Conservation (phyloP, 2,797 vertebrate genomes). For the Denticeps clupeoides region DNA sequence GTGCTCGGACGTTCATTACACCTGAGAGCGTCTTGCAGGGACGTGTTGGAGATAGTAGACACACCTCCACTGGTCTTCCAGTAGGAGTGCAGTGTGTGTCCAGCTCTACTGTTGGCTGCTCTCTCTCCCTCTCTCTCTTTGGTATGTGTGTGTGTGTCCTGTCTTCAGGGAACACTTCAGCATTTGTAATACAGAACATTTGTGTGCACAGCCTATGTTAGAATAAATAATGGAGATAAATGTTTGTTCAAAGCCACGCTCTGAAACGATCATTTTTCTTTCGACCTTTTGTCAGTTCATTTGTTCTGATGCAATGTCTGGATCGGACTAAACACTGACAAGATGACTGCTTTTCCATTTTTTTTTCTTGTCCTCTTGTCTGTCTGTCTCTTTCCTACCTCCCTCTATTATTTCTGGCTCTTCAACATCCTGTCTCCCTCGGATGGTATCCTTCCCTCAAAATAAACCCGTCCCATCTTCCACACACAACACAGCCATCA, state of each 20-base stretch:
- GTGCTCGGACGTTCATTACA: constrained; percentile 21
- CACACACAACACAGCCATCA: no score
- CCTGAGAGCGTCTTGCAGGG: constrained; percentile 11
- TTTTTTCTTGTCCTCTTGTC: constrained; percentile 8
- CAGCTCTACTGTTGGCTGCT: no score
- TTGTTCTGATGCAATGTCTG: constrained; percentile 18
- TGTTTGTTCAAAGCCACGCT: background rate
- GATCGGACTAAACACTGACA: constrained; percentile 1
- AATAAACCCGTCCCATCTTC: background rate
- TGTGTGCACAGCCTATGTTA: background rate
- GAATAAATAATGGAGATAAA: background rate
- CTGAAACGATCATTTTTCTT: background rate
- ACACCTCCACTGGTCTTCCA: no score
- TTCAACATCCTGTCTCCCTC: background rate
- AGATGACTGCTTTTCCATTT: constrained; percentile 26
- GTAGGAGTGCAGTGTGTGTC: no score
- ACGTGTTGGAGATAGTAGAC: constrained; percentile 19
- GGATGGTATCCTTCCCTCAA: background rate
- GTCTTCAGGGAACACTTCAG: background rate
- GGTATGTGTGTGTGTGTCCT: background rate
- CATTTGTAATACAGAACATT: background rate
- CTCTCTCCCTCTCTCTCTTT: no score
- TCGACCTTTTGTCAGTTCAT: constrained; percentile 1
- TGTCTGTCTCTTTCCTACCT: background rate
- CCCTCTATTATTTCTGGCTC: background rate